Evolutionary conservation across 2,888 invertebrate genomes (phyloP).

Genomic region (Himalopsyche kuldschensis): DNA sequence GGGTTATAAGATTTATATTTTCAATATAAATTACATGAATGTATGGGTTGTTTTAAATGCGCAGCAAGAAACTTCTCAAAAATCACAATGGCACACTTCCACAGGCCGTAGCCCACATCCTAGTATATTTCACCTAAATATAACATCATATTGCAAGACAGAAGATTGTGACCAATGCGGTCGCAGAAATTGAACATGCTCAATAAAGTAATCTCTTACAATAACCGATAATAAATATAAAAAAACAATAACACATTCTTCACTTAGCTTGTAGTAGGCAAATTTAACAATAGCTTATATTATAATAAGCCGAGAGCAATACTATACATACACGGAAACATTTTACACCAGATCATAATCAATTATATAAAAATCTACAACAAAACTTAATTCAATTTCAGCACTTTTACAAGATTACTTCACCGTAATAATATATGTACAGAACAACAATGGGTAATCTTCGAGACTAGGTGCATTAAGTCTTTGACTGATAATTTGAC

Average conservation of each 20-base stretch:
- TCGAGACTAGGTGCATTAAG: too few species aligned
- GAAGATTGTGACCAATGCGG: background rate
- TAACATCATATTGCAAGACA: background rate
- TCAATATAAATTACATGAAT: constrained; percentile 17
- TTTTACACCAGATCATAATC: constrained; percentile 8
- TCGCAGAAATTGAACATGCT: constrained; percentile 12
- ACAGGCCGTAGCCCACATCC: background rate
- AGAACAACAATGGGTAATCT: too few species aligned
- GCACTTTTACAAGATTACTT: constrained; percentile 13
- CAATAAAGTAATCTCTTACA: constrained; percentile 35
- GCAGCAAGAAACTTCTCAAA: constrained; percentile 14
- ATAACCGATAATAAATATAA: constrained; percentile 38
- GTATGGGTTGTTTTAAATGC: constrained; percentile 11
- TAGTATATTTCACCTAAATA: background rate
- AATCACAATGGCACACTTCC: constrained; percentile 4
- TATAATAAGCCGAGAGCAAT: constrained; percentile 30
- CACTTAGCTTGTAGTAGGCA: constrained; percentile 29
- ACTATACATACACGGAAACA: constrained; percentile 28
- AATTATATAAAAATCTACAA: constrained; percentile 29
- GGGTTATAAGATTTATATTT: constrained; percentile 30
- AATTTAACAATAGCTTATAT: constrained; percentile 34
- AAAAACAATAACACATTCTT: constrained; percentile 37
- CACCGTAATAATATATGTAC: constrained; percentile 15
- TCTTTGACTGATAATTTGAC: too few species aligned
- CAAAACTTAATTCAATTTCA: constrained; percentile 26